Conservation (phyloP, 2,888 invertebrate species). For the Harpalus rubripes region DNA sequence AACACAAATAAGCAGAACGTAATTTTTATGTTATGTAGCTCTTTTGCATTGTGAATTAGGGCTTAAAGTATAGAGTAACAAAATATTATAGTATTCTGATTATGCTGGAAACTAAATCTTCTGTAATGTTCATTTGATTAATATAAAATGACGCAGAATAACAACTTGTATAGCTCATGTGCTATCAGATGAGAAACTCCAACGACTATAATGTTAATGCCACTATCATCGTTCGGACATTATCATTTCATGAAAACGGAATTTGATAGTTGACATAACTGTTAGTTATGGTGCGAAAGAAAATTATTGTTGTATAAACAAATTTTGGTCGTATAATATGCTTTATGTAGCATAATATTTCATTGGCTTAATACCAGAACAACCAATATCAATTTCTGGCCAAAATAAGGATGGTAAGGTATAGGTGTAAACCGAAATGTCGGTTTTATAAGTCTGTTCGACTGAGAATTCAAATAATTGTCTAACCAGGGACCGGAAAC, state of each 20-base stretch:
- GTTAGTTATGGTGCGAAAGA: constrained; percentile 58
- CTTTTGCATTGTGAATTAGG: too few species aligned
- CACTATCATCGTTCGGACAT: constrained; percentile 55
- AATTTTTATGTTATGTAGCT: too few species aligned
- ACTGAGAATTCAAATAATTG: too few species aligned
- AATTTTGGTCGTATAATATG: constrained; percentile 13
- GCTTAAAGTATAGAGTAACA: too few species aligned
- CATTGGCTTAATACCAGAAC: too few species aligned
- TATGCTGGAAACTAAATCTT: constrained; percentile 35
- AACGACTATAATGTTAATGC: background rate
- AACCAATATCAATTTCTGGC: too few species aligned
- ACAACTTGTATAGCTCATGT: background rate
- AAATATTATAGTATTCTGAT: constrained; percentile 9
- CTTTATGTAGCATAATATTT: too few species aligned
- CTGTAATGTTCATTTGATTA: constrained; percentile 61
- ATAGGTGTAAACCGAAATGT: too few species aligned
- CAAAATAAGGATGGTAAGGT: too few species aligned
- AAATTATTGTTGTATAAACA: constrained; percentile 53
- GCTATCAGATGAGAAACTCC: background rate
- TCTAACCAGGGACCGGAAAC: too few species aligned
- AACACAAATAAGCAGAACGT: too few species aligned
- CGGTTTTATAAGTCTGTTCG: too few species aligned
- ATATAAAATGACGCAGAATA: constrained; percentile 57
- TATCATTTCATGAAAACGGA: constrained; percentile 62
- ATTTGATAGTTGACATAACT: constrained; percentile 52